Evolutionary conservation across 2,113 vertebrate species (phyloP).

Genomic region (Pomatorhinus ruficollis): DNA sequence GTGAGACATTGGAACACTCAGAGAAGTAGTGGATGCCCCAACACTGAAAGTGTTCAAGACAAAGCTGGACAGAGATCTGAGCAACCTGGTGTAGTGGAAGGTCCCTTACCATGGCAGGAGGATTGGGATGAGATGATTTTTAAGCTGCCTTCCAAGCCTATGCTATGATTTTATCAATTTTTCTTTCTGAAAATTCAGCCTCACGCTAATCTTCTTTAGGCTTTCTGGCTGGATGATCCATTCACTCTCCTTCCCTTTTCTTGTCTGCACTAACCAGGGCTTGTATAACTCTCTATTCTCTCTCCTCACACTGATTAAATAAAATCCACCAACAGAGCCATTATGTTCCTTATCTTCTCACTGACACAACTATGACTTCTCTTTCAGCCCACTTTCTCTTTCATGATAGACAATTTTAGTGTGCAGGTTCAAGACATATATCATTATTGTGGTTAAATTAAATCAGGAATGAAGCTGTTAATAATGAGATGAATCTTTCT

Average conservation of each 20-base stretch:
- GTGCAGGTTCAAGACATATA: neutral
- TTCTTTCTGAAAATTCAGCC: neutral
- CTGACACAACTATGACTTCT: neutral
- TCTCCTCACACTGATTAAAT: neutral
- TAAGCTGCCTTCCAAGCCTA: neutral
- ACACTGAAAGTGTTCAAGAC: neutral
- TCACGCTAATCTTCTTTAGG: neutral
- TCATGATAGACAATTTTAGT: neutral
- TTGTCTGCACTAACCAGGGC: neutral
- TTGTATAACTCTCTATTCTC: neutral
- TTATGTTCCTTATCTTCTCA: neutral
- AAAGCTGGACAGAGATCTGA: neutral
- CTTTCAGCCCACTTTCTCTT: neutral
- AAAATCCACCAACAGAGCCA: neutral
- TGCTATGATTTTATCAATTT: neutral
- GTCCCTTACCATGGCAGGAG: too few species aligned
- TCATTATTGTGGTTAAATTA: slow-evolving; percentile 6
- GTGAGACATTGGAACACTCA: neutral
- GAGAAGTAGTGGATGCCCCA: neutral
- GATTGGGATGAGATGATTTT: neutral
- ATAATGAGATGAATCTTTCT: slow-evolving; percentile 43
- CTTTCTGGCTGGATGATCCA: neutral
- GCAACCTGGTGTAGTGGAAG: neutral
- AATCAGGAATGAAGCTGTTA: slow-evolving; percentile 44
- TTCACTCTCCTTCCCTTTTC: neutral